Evolutionary conservation across 2,888 invertebrate genomes (phyloP), one percentile per base, ranked within the genome.

Genomic region (Bibio marci): DNA sequence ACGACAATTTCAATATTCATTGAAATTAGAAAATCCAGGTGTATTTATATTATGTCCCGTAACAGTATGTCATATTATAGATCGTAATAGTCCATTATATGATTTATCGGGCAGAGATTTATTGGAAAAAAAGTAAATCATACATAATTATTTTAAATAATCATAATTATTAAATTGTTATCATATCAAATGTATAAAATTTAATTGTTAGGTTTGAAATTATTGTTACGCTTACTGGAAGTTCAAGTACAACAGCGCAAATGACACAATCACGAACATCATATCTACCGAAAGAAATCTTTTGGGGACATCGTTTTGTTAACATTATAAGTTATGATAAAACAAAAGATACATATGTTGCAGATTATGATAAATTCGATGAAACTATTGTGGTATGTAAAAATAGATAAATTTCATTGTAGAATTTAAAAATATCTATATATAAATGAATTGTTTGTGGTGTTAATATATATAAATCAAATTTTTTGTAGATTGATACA

Each of bases 271-370:
- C 76, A 35, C 59, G 79, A 22, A 80, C 82, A 0, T 86, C 86
- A 0, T 88, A 82, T 54, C 57, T 86, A 11, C 78, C 81, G 10
- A 70, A 70, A 39, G 87, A 88, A 60, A 79, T 88, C 36, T 69
- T 76, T 35, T 88, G 87, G 87, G 87, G 87, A 2, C 76, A 83
- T 57, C 62, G 79, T 12, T 86, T 86, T 56, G 71, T 73, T 49
- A 76, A 77, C 42, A 67, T 81, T 3, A 66, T 82, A 2, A 67
- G 67, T 62, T 73, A 62, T 41, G 56, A 60, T 47, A 49, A 49
- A 18, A 65, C 66, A 46, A 70, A 71, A 44, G 71, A 73, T 47
- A 71, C 70, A 11, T 76, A 76, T 52, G 46, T 59, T 18, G 58
- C 58, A 13, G 57, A 62, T 46, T 57, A 56, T 41, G 52, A 52